Percentiles rank a stretch among this genome's conserved stretches.
Conservation (phyloP, 2,888 invertebrate species). For the Hyposoter didymator region DNA sequence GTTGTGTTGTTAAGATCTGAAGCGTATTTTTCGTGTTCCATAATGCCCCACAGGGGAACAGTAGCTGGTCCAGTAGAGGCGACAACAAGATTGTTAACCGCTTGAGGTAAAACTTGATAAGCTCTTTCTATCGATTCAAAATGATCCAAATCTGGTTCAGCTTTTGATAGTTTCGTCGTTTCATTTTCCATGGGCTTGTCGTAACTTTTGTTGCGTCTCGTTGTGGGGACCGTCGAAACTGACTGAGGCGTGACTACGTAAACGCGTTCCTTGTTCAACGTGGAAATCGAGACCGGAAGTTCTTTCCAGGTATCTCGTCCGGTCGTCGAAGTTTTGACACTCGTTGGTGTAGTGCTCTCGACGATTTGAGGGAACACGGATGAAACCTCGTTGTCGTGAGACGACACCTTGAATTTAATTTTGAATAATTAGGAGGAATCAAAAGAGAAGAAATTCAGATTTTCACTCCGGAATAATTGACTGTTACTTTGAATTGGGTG, state of each 20-base stretch:
- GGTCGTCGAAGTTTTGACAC: constrained; percentile 77
- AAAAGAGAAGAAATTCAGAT: background rate
- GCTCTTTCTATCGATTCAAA: constrained; percentile 79
- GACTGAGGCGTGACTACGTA: constrained; percentile 93
- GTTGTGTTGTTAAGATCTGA: constrained; percentile 58
- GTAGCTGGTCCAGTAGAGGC: constrained; percentile 80
- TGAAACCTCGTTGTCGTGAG: constrained; percentile 64
- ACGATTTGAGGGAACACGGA: constrained; percentile 73
- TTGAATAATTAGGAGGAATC: background rate
- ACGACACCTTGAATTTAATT: constrained; percentile 33
- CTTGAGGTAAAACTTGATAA: constrained; percentile 82
- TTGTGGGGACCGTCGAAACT: constrained; percentile 45
- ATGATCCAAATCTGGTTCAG: constrained; percentile 70
- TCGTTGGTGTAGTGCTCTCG: constrained; percentile 53
- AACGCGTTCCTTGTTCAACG: constrained; percentile 92
- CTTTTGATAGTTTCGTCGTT: constrained; percentile 80
- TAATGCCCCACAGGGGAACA: constrained; percentile 81
- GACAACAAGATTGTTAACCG: constrained; percentile 82
- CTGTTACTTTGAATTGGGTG: background rate
- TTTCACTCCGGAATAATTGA: background rate
- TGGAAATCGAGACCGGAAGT: constrained; percentile 89
- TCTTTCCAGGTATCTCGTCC: constrained; percentile 87
- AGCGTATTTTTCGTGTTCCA: constrained; percentile 82
- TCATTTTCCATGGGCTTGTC: constrained; percentile 76
- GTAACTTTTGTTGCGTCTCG: constrained; percentile 51